These are phyloP conservation scores for Periophthalmodon schlosseri DNA, from an alignment of 2,113 vertebrate species.

Conservation along the genomic window DNA sequence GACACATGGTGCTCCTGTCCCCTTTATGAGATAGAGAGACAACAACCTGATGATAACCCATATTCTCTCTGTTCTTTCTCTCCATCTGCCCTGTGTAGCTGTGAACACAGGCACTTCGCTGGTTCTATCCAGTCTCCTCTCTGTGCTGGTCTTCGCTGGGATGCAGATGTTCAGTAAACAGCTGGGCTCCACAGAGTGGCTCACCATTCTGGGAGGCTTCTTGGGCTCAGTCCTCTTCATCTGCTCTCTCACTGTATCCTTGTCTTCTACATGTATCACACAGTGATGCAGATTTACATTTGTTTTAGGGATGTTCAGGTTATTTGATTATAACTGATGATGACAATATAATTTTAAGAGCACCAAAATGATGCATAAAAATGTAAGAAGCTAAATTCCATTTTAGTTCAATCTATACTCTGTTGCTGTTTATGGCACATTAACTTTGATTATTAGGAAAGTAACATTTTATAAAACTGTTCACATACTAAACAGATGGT, in stretches of 20 bases:
- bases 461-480: no score
- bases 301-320: neutral
- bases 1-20: neutral
- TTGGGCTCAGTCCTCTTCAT: constrained; percentile 91
- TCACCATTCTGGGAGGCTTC: constrained; percentile 93
- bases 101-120: constrained; percentile 90
- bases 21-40: neutral
- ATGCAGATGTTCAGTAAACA: constrained; percentile 98
- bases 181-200: constrained; percentile 91
- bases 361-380: no score
- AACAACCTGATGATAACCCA: neutral
- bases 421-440: no score
- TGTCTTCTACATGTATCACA: neutral
- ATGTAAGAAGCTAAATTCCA: no score
- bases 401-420: no score
- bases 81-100: constrained; percentile 60
- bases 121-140: constrained; percentile 89
- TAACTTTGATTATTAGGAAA: no score
- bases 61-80: neutral
- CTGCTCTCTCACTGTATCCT: constrained; percentile 97
- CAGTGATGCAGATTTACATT: neutral
- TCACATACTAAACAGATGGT: no score
- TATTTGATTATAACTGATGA: neutral
- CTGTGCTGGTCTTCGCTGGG: constrained; percentile 91
- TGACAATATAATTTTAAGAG: no score